phyloP scores from a whole-genome alignment of 2,888 invertebrate species.

The Aproaerema taeniolella region DNA sequence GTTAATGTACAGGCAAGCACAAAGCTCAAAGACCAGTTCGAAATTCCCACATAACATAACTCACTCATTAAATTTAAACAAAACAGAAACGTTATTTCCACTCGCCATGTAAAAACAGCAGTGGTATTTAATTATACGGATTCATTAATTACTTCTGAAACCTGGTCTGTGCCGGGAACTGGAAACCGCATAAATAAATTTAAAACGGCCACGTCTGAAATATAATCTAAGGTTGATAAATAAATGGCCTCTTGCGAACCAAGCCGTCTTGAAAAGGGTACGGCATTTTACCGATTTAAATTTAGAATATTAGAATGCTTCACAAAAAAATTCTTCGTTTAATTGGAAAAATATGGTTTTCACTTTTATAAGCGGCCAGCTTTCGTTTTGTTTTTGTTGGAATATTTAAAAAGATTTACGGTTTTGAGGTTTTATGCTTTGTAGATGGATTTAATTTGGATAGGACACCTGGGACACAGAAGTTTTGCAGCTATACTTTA shows the following conservation, averaged over 20 bases:
- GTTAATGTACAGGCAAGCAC: no score
- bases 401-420: no score
- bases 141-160: conserved; percentile 8
- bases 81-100: not conserved
- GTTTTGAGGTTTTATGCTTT: no score
- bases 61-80: no score
- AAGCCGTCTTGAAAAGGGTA: conserved; percentile 24
- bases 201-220: conserved; percentile 36
- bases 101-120: not conserved
- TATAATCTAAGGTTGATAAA: conserved; percentile 46
- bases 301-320: conserved; percentile 9
- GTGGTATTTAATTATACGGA: conserved; percentile 3
- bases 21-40: no score
- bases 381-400: no score
- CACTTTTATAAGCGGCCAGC: no score
- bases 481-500: no score
- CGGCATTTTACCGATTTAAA: conserved; percentile 17
- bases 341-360: not conserved
- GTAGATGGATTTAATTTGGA: no score
- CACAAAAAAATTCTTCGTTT: not conserved
- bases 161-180: conserved; percentile 28
- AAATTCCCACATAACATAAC: no score
- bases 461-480: no score
- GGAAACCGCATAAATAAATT: conserved; percentile 43
- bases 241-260: conserved; percentile 31